A percentile compares a stretch with the other conserved stretches of the same genome.
Evolutionary conservation across 2,113 vertebrate species (phyloP).

Genomic region (Trochalopteron elliotii): DNA sequence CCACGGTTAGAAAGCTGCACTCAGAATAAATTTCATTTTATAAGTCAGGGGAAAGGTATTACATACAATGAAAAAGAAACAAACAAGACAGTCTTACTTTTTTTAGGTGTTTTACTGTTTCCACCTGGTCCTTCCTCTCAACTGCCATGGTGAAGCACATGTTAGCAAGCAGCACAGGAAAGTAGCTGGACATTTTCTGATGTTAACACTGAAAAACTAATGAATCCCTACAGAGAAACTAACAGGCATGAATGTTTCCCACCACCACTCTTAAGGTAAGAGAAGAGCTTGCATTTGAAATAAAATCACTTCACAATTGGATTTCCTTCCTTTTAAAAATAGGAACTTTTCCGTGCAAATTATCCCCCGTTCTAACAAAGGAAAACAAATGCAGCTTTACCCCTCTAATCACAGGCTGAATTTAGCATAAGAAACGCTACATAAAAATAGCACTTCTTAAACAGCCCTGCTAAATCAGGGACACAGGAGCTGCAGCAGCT

Average conservation of each 20-base stretch:
- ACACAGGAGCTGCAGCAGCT: neutral
- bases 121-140: neutral
- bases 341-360: conserved; percentile 2
- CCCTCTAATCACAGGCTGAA: neutral
- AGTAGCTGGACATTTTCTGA: neutral
- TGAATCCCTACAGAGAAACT: neutral
- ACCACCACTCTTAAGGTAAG: neutral
- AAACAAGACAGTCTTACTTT: neutral
- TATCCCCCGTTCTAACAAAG: neutral
- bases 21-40: rapidly evolving
- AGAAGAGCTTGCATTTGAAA: conserved; percentile 15
- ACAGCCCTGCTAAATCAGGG: conserved; percentile 2
- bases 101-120: neutral
- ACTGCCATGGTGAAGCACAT: neutral
- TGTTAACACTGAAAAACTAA: neutral
- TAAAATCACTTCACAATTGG: neutral
- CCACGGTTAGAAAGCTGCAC: neutral
- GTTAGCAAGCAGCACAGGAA: neutral
- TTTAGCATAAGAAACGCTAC: neutral
- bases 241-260: neutral
- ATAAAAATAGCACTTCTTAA: conserved; percentile 43
- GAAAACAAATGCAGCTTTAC: conserved; percentile 20
- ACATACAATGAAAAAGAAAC: neutral
- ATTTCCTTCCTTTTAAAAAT: neutral
- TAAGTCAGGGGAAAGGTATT: neutral